Evolutionary conservation across 2,797 vertebrate genomes (phyloP), one percentile per base, ranked within the genome.

Genomic region (Galago senegalensis): DNA sequence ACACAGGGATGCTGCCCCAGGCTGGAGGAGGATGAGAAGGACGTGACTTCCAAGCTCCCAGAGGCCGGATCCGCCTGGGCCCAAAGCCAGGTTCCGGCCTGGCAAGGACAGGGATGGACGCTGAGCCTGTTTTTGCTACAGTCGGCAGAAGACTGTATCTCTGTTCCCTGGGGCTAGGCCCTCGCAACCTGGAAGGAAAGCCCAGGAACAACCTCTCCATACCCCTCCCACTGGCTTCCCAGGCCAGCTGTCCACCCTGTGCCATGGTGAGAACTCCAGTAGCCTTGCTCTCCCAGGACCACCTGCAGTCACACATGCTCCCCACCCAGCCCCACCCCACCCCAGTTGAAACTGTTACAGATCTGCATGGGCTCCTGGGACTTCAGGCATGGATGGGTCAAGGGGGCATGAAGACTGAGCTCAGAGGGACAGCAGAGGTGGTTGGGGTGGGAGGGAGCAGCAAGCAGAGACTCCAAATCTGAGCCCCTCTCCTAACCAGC

Each of bases 301-400:
- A 37, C 49, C 16, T 6, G 25, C 76, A 65, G 34, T 75, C 80
- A 14, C 0, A 0, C 9, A 3, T 65, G 58, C 18, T 90, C 46
- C 65, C 53, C 4, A 11, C 23, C 40, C 46, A 34, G 7, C 14
- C 29, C 56, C 20, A 18, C 16, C 56, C 17, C 14, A 5, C 53
- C 63, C 43, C 37, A 72, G 34, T 2, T 77, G 91, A 89, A 94
- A 97, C 91, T 93, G 92, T 96, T 96, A 79, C 84, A 81, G 31
- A 94, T 70, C 58, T 25, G 72, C 49, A 34, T 20, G 16, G 9
- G 70, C 37, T 25, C 18, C 69, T 49, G 34, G 37, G 61, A 80
- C 61, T 79, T 67, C 6, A 73, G 85, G 43, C n/a, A 11, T 18
- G 1, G 9, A 13, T 3, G 0, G 9, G 46, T 79, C 43, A 10